A percentile compares a stretch with the other conserved stretches of the same genome.
These are phyloP conservation scores for Myotis planiceps DNA, from an alignment of 2,797 vertebrate species.

Conservation along the genomic window DNA sequence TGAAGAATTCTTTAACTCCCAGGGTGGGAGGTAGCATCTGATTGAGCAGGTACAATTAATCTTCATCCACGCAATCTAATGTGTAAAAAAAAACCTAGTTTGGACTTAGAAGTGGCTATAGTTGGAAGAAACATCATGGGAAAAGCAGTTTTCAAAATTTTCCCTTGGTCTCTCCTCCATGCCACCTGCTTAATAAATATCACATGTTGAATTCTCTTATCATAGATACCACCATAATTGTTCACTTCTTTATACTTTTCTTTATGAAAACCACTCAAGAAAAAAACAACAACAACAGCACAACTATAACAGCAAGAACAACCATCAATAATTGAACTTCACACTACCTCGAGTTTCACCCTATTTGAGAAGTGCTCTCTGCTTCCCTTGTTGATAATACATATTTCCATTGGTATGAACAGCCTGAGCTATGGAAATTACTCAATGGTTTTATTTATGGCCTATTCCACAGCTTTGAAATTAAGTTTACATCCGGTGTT, in stretches of 20 bases:
- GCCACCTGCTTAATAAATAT: background rate
- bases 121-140: background rate
- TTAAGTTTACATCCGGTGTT: conserved; percentile 70
- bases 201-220: background rate
- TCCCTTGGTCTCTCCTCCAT: conserved; percentile 9
- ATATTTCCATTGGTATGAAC: conserved; percentile 16
- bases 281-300: background rate
- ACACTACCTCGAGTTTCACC: background rate
- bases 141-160: background rate
- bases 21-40: background rate
- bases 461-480: conserved; percentile 62
- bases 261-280: background rate
- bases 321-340: background rate
- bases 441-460: conserved; percentile 70
- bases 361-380: background rate
- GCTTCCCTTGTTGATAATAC: background rate
- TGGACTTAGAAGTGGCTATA: background rate
- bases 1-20: background rate
- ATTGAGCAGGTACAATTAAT: conserved; percentile 5
- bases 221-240: background rate
- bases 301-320: background rate
- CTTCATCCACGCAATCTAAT: background rate
- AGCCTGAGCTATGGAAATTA: conserved; percentile 32
- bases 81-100: background rate
- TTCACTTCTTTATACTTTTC: conserved; percentile 41